Conservation (phyloP, 2,113 vertebrate species). For the Xyrauchen texanus region DNA sequence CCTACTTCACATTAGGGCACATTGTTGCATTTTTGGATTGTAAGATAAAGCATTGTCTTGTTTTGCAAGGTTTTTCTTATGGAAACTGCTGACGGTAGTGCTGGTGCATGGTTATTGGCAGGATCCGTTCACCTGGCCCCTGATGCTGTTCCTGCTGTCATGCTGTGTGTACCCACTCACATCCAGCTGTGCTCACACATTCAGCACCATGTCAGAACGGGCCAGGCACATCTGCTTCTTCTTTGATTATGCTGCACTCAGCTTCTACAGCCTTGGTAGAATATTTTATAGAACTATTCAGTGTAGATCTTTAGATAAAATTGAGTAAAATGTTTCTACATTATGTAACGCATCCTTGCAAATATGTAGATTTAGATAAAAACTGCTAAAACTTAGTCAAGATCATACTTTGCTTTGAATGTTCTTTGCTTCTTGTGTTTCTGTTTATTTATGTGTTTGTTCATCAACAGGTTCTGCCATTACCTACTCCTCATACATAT, state of each 20-base stretch:
- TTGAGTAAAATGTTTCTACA: background rate
- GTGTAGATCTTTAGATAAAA: too few relatives aligned
- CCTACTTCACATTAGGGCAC: too few relatives aligned
- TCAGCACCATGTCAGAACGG: slow-evolving; percentile 79
- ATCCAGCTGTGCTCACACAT: slow-evolving; percentile 85
- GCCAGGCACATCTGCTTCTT: slow-evolving; percentile 86
- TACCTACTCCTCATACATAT: slow-evolving; percentile 83
- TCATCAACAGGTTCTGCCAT: slow-evolving; percentile 82
- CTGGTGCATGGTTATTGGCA: slow-evolving; percentile 64
- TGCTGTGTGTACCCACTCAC: slow-evolving; percentile 84
- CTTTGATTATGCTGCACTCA: slow-evolving; percentile 83
- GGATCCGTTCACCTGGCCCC: slow-evolving; percentile 77
- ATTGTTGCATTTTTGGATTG: background rate
- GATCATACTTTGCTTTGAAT: background rate
- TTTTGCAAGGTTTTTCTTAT: slow-evolving; percentile 81
- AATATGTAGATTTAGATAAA: background rate
- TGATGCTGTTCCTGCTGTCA: slow-evolving; percentile 78
- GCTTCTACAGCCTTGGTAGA: slow-evolving; percentile 80
- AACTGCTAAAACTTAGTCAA: background rate
- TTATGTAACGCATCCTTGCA: background rate
- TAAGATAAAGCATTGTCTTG: background rate
- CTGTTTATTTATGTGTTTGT: slow-evolving; percentile 1
- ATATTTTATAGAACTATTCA: too few relatives aligned
- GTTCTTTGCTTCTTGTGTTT: background rate
- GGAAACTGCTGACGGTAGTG: slow-evolving; percentile 73